These are phyloP conservation scores for Sarcophilus harrisii DNA, from an alignment of 2,797 vertebrate genomes.

Conservation along the genomic window DNA sequence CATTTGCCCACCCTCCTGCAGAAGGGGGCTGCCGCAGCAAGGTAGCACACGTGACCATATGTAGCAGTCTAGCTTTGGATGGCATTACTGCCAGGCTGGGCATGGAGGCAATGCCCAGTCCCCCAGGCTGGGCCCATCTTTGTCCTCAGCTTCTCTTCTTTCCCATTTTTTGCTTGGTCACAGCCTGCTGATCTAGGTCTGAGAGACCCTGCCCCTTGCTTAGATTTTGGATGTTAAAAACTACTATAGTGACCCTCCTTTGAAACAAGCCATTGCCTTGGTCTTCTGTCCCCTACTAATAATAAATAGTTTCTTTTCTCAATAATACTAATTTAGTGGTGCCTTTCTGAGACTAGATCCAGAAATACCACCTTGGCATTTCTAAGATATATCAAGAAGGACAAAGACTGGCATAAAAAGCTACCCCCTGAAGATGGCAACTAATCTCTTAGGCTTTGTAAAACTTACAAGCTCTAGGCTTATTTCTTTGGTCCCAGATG, in stretches of 20 bases:
- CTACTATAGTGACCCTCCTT: not conserved
- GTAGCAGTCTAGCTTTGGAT: not conserved
- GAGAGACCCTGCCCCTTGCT: not conserved
- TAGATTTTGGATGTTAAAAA: not conserved
- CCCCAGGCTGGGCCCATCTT: not conserved
- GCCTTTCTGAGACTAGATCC: not conserved
- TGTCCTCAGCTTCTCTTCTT: not conserved
- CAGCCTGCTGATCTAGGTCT: not conserved
- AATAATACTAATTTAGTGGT: not conserved
- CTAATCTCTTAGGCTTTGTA: slow-evolving; percentile 58
- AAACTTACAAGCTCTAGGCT: not conserved
- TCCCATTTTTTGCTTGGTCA: not conserved
- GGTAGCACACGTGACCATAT: too few relatives aligned
- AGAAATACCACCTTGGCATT: slow-evolving; percentile 63
- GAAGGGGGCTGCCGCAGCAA: too few relatives aligned
- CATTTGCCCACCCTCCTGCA: too few relatives aligned
- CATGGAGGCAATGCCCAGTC: too few relatives aligned
- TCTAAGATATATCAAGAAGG: slow-evolving; percentile 57
- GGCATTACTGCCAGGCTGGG: too few relatives aligned
- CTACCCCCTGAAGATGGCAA: slow-evolving; percentile 43
- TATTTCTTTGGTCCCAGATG: not conserved
- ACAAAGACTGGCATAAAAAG: slow-evolving; percentile 28
- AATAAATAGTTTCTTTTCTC: not conserved
- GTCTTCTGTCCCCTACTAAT: too few relatives aligned
- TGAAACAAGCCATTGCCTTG: not conserved